A percentile compares a stretch with the other conserved stretches of the same genome.
Conservation (phyloP, 2,797 vertebrate species). For the Pelochelys cantorii region DNA sequence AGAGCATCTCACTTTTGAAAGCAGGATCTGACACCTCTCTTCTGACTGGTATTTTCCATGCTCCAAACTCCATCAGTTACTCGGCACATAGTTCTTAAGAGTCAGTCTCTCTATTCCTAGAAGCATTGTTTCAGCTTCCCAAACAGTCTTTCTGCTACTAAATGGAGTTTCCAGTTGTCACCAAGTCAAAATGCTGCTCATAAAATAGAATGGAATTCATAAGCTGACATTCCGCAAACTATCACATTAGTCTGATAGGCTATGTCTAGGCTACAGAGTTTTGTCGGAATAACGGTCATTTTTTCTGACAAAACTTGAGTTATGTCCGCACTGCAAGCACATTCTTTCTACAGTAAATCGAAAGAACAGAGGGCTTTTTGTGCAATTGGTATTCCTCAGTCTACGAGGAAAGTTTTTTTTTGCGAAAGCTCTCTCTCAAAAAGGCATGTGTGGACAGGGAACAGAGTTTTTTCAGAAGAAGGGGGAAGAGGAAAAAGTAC, state of each 20-base stretch:
- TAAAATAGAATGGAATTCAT: background rate
- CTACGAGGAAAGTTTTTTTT: no score
- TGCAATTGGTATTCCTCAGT: no score
- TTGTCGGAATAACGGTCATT: no score
- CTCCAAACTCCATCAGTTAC: background rate
- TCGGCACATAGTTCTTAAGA: background rate
- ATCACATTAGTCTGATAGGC: background rate
- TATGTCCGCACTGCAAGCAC: no score
- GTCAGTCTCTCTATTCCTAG: background rate
- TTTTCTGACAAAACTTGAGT: no score
- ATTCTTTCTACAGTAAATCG: no score
- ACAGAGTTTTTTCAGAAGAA: no score
- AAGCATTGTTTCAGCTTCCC: accelerated
- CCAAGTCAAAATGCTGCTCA: background rate
- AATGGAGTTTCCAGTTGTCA: background rate
- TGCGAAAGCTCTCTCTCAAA: no score
- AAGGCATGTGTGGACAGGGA: no score
- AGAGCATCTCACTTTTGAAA: accelerated
- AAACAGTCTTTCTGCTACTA: background rate
- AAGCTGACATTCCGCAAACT: background rate
- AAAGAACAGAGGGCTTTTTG: no score
- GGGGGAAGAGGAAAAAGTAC: no score
- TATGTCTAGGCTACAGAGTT: no score
- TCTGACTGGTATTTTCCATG: background rate
- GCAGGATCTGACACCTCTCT: background rate